Evolutionary conservation across 2,888 invertebrate species (phyloP).

Genomic region (Schizaphis graminum): DNA sequence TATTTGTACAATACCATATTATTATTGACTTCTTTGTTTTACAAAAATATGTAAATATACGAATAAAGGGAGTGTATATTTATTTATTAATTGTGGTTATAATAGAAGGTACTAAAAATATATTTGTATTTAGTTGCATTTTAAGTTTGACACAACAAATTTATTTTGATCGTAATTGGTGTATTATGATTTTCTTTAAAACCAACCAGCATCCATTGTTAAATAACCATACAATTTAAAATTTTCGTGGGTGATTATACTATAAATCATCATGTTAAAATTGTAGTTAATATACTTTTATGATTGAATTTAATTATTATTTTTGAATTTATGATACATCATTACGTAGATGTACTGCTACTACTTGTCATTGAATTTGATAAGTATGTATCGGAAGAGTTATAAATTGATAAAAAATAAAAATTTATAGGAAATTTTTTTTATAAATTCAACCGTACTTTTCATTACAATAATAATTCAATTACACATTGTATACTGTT

Average conservation of each 20-base stretch:
- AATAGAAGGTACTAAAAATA: background rate
- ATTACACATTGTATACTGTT: background rate
- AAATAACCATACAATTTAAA: background rate
- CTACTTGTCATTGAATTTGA: background rate
- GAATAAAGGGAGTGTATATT: background rate
- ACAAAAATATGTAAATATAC: background rate
- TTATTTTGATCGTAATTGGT: background rate
- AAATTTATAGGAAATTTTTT: background rate
- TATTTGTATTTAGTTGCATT: background rate
- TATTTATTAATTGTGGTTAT: background rate
- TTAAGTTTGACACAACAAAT: background rate
- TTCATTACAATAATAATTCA: background rate
- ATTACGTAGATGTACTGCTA: background rate
- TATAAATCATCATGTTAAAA: background rate
- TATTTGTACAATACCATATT: background rate
- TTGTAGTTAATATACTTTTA: background rate
- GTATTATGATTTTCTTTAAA: background rate
- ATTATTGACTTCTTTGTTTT: background rate
- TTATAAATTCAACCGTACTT: background rate
- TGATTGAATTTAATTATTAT: background rate
- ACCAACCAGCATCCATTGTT: background rate
- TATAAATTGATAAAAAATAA: background rate
- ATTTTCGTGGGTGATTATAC: background rate
- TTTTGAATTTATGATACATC: background rate
- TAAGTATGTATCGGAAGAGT: background rate